Evolutionary conservation across 30 jellyfish, hydroid and myxozoan genomes (phyloP), one percentile per base, ranked within the genome.

Genomic region (Phacellophora camtschatica): DNA sequence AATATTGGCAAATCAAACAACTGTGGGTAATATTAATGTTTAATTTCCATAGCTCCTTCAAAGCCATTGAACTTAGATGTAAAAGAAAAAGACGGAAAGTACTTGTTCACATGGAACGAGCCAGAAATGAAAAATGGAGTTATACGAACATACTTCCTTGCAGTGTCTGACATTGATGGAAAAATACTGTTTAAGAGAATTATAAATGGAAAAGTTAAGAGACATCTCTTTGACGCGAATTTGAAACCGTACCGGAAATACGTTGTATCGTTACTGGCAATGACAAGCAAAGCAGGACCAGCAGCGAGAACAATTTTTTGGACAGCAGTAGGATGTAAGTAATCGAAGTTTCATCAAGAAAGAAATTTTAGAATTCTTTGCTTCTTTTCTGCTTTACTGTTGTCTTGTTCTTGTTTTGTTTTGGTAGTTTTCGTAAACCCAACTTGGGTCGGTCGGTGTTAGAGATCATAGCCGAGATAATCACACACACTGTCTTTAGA

Each of bases 61-160:
- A 81, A 64, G 22, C 88, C 88, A n/a, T 11, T n/a, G 41, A 58
- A 77, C 32, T 48, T 77, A 42, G 56, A 57, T 16, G 22, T 34
- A 10, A 23, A 45, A 1, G 57, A 10, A 20, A 29, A 4, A 0
- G 59, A 77, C 28, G 81, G 48, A 12, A 1, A 24, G n/a, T 45
- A 36, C 3, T 0, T 51, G 28, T 58, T 81, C 53, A 63, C 49
- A 5, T 89, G 97, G 97, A 56, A 74, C 16, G 48, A 33, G 37
- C 97, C 97, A 0, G 76, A 22, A 28, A 29, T 20, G 42, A 86
- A 76, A 12, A 89, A 89, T 59, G 97, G 97, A 22, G 55, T 34
- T 4, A 54, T 89, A 4, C 41, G 73, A 50, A 35, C 15, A 31
- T 89, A 81, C 66, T 45, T 5, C 29, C 69, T 89, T 23, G 30